Conservation (phyloP, 2,888 invertebrate species). For the Lamellibrachia columna region DNA sequence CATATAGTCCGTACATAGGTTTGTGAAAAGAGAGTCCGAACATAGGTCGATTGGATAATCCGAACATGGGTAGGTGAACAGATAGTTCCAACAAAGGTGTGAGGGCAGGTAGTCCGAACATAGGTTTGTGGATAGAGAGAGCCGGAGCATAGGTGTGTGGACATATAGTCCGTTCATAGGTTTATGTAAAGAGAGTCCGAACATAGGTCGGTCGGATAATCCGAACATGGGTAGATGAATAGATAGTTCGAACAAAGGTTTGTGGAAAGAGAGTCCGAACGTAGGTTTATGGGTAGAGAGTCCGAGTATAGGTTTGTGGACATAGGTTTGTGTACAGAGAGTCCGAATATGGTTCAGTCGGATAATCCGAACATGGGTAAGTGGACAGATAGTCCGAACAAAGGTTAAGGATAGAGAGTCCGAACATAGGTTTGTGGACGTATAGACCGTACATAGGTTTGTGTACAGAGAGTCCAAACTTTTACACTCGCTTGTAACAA, state of each 20-base stretch:
- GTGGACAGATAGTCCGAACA: neutral
- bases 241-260: neutral
- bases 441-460: neutral
- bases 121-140: neutral
- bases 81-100: neutral
- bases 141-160: neutral
- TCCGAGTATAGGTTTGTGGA: neutral
- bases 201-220: neutral
- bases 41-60: neutral
- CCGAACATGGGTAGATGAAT: neutral
- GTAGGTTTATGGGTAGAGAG: neutral
- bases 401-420: neutral
- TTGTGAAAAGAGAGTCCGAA: neutral
- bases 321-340: neutral
- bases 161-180: neutral
- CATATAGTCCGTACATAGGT: neutral
- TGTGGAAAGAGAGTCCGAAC: neutral
- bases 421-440: neutral
- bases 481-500: neutral
- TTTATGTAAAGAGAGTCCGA: neutral
- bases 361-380: neutral
- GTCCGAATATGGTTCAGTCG: neutral
- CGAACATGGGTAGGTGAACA: neutral
- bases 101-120: neutral
- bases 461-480: neutral